Conservation (phyloP, 2,797 vertebrate genomes). For the Betta splendens region DNA sequence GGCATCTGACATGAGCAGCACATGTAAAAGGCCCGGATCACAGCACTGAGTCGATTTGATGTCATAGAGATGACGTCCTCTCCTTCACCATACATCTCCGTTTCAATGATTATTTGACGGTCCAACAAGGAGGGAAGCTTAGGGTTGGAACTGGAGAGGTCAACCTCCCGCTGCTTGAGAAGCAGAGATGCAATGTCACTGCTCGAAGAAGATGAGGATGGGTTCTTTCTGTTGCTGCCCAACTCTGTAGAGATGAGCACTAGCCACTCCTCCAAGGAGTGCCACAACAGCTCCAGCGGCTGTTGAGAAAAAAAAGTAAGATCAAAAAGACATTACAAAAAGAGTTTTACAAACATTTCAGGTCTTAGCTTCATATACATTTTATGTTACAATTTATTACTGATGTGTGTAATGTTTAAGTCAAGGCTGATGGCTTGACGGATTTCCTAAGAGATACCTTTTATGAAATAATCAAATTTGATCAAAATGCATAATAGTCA, state of each 20-base stretch:
- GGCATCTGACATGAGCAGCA: conserved; percentile 99
- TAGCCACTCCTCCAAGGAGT: conserved; percentile 97
- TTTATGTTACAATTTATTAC: no score
- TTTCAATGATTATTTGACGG: conserved; percentile 78
- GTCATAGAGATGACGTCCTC: conserved; percentile 99
- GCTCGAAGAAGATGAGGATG: conserved; percentile 73
- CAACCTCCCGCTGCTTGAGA: conserved; percentile 87
- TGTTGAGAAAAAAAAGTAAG: conserved; percentile 59
- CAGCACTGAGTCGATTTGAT: conserved; percentile 94
- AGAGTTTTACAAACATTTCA: no score
- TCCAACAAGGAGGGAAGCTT: conserved; percentile 69
- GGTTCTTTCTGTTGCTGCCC: conserved; percentile 86
- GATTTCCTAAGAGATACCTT: no score
- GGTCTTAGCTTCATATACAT: no score
- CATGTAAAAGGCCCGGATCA: conserved; percentile 99
- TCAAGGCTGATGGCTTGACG: no score
- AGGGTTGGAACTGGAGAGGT: conserved; percentile 55
- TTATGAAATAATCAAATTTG: no score
- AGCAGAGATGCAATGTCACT: conserved; percentile 93
- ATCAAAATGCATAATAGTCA: no score
- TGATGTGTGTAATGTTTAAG: no score
- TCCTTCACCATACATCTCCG: conserved; percentile 85
- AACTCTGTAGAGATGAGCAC: conserved; percentile 96
- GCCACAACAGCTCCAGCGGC: conserved; percentile 97
- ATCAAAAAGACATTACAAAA: neutral